Base-by-base conservation (phyloP, 1,140 invertebrate species). In the Musca domestica region DNA sequence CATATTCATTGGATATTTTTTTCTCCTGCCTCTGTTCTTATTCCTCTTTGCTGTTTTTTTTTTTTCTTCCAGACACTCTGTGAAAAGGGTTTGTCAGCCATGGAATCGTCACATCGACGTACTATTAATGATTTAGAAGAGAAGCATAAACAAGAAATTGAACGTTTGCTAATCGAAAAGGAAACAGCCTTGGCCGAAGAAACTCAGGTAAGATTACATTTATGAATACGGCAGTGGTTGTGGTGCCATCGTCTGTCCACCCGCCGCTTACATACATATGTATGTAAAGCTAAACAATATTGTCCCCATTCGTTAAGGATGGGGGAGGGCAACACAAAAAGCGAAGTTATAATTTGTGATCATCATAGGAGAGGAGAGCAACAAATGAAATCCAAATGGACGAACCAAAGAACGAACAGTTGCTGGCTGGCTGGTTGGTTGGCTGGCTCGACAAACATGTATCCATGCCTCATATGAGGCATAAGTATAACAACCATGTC, bases 101-200 rank as follows among this genome's bases (percentile, higher is more conserved):
- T 95, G 91, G 93, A 95, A 80, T 92, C 90, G 75, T 94, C 92
- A 71, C 92, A 95, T 81, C 85, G 91, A n/a, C 86, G 92, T 58
- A 90, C 93, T 51, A 88, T 95, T 48, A 86, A 89, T 51, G 93
- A 95, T 74, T 86, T 95, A 82, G 91, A 94, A 73, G 91, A 94
- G 74, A 91, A 92, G 73, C 94, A 95, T 80, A 86, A 88, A 51
- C 86, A 88, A 67, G 93, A 96, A 71, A 82, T 82, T 17, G 78
- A 82, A 58, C 75, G 75, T 14, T 64, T 82, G 56, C 67, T 82
- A 69, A 83, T 90, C 41, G 93, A 95, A 74, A 95, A 95, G 77
- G 93, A 96, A 76, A 92, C 94, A 72, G 93, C 92, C 4, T 80
- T 95, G 27, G 92, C 92, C 15, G 93, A 95, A 81, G 94, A 96